Base-by-base conservation (phyloP, 2,113 vertebrate species). In the Oryzias curvinotus region DNA sequence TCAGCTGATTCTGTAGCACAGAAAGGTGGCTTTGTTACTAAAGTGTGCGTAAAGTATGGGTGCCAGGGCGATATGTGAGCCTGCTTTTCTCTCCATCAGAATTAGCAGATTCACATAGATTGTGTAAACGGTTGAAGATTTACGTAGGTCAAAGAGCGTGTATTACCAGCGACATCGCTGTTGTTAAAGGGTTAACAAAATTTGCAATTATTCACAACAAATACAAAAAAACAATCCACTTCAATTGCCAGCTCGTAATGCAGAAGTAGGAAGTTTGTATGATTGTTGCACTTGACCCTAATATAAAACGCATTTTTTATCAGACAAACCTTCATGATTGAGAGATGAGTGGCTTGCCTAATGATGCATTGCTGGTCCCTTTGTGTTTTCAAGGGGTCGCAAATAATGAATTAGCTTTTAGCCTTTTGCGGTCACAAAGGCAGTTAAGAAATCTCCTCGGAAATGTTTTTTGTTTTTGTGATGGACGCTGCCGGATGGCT, bases 301-400 rank as follows among this genome's bases (percentile, higher is more conserved):
- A 73, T 69, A 71, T 68, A 23, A 1, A 79, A 80, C 80, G 65
- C 71, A 73, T 83, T 73, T 87, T 82, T 82, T 79, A 88, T 77
- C 74, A 82, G 75, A 82, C 66, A 61, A 76, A 62, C 46, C 62
- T 75, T 73, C 58, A 49, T 66, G 76, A 86, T 73, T 48, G 75
- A 78, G 59, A 62, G 21, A 62, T 50, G 36, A 75, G 18, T 71
- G 66, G 59, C 57, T 49, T 72, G 68, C 30, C 49, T 60, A 74
- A 62, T 63, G 73, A 77, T 74, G 66, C 74, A 61, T 72, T 54
- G 65, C 7, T 7, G 49, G 26, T 42, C 30, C 21, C 62, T 71
- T 67, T 48, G 55, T 55, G 51, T 66, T 79, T 68, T 67, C 49
- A 72, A 79, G 75, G 51, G 65, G 77, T 74, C 66, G 21, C 55